Evolutionary conservation across 2,113 vertebrate genomes (phyloP).

Genomic region (Leptocoma aspasia): DNA sequence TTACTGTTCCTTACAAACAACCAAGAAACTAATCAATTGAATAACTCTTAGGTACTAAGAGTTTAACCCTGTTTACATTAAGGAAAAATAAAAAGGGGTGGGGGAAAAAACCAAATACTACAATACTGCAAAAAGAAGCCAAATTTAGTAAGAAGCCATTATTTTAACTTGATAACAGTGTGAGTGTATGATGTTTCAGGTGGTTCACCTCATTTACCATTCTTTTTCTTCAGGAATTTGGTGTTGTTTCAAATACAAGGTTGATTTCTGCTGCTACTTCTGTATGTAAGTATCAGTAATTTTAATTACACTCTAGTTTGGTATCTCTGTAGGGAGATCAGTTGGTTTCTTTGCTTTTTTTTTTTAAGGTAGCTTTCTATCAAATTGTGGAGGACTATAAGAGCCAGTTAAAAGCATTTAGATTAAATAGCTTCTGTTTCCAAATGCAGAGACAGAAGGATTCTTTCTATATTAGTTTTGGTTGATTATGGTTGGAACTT

Average conservation of each 20-base stretch:
- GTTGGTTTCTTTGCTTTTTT: background rate
- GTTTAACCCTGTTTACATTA: background rate
- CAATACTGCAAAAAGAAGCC: background rate
- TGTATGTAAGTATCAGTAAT: slow-evolving; percentile 88
- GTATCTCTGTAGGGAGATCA: background rate
- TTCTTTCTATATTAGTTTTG: background rate
- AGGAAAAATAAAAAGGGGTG: background rate
- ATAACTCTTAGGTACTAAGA: background rate
- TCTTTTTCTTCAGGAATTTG: slow-evolving; percentile 88
- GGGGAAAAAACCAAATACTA: background rate
- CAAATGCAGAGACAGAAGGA: background rate
- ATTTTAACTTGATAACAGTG: background rate
- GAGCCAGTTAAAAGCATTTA: background rate
- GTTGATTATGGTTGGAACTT: background rate
- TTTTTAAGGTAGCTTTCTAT: background rate
- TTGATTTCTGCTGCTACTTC: slow-evolving; percentile 98
- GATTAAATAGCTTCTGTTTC: background rate
- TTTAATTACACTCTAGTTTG: background rate
- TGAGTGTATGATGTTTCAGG: background rate
- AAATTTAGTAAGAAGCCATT: background rate
- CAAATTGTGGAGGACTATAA: background rate
- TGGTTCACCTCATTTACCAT: slow-evolving; percentile 8
- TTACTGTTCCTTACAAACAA: background rate
- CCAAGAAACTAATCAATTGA: background rate
- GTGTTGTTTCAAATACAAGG: slow-evolving; percentile 97